Percentiles rank a stretch among this genome's conserved stretches.
phyloP scores from a whole-genome alignment of 2,888 invertebrate genomes.

The Schizaphis graminum region DNA sequence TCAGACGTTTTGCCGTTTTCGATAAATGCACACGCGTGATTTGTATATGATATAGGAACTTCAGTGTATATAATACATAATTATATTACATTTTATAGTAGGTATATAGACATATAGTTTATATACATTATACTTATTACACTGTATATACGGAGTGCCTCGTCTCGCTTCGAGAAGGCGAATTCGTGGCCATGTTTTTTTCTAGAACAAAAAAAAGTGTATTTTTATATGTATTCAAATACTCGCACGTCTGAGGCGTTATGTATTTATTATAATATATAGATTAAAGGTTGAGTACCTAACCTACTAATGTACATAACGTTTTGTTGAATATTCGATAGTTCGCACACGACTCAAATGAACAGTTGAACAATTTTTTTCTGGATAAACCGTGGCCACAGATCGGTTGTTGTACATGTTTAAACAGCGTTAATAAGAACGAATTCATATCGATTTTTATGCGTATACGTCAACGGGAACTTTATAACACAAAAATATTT shows the following conservation, averaged over 20 bases:
- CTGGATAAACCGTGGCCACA: not conserved
- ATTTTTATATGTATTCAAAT: not conserved
- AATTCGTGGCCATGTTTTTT: not conserved
- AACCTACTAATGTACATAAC: not conserved
- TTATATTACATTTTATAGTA: not conserved
- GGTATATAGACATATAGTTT: not conserved
- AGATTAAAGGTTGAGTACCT: not conserved
- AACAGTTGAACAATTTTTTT: not conserved
- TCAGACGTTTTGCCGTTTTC: conserved; percentile 36
- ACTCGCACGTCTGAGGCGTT: not conserved
- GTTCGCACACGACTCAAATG: not conserved
- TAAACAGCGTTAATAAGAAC: not conserved
- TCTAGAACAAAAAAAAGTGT: not conserved
- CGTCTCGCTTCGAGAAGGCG: not conserved
- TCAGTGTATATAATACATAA: not conserved
- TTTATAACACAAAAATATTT: not conserved
- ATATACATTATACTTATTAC: not conserved
- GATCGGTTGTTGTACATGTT: not conserved
- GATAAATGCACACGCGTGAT: not conserved
- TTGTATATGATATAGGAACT: not conserved
- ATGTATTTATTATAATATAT: not conserved
- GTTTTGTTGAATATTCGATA: not conserved
- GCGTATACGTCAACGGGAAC: too few relatives aligned
- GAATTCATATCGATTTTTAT: not conserved
- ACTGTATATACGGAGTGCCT: not conserved